These are phyloP conservation scores for Poeciliopsis infans DNA, from an alignment of 2,797 vertebrate species.

Conservation along the genomic window DNA sequence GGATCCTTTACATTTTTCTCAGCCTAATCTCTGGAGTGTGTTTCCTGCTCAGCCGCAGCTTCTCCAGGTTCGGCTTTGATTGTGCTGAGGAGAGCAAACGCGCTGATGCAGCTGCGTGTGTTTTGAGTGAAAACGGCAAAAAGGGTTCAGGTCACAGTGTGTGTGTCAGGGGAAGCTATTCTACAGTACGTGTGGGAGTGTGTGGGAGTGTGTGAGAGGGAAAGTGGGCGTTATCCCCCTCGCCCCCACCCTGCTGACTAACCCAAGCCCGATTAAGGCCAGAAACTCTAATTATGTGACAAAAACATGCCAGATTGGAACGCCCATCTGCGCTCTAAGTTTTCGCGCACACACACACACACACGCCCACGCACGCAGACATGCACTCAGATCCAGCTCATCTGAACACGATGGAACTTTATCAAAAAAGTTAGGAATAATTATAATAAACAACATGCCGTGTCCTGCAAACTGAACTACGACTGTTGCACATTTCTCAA, in stretches of 20 bases:
- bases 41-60: neutral
- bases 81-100: slow-evolving; percentile 32
- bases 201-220: slow-evolving; percentile 45
- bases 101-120: neutral
- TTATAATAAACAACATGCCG: neutral
- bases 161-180: slow-evolving; percentile 16
- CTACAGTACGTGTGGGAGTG: slow-evolving; percentile 20
- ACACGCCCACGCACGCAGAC: fast-evolving
- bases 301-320: slow-evolving; percentile 75
- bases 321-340: slow-evolving; percentile 74
- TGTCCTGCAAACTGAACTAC: neutral
- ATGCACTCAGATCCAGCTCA: neutral
- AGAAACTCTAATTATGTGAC: slow-evolving; percentile 75
- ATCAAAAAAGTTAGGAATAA: neutral
- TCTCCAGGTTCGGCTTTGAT: neutral
- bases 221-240: slow-evolving; percentile 57
- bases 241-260: slow-evolving; percentile 16
- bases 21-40: neutral
- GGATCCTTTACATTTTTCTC: neutral
- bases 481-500: neutral
- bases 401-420: neutral
- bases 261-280: slow-evolving; percentile 72
- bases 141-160: slow-evolving; percentile 14
- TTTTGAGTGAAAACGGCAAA: slow-evolving; percentile 10
- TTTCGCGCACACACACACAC: neutral